These are phyloP conservation scores for Drosophila flavopinicola DNA, from an alignment of 2,888 invertebrate species.

Conservation along the genomic window DNA sequence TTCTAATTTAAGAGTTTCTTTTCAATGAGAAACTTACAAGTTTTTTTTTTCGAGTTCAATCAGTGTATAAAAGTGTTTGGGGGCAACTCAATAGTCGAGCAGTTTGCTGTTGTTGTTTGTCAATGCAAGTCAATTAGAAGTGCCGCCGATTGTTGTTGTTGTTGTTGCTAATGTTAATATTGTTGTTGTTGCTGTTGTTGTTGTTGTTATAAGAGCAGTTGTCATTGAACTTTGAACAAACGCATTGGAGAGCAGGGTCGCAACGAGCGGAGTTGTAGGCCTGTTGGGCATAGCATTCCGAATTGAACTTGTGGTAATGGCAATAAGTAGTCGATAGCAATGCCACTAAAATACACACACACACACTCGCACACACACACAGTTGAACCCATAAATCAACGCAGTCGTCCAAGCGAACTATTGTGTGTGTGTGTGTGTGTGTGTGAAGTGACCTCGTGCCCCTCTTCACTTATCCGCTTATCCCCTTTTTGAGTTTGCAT, in stretches of 20 bases:
- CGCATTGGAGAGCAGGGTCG: slow-evolving; percentile 9
- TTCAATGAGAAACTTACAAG: too few species aligned
- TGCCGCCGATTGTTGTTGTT: slow-evolving; percentile 16
- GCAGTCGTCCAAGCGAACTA: slow-evolving; percentile 44
- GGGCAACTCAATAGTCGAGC: too few species aligned
- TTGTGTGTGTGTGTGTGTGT: slow-evolving; percentile 27
- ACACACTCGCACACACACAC: background rate
- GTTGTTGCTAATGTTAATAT: slow-evolving; percentile 11
- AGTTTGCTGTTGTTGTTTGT: slow-evolving; percentile 22
- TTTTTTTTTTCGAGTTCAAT: too few species aligned
- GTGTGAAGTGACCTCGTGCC: slow-evolving; percentile 36
- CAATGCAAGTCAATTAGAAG: slow-evolving; percentile 62
- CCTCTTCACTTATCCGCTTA: slow-evolving; percentile 14
- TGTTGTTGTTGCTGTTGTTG: slow-evolving; percentile 18
- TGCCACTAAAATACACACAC: slow-evolving; percentile 17
- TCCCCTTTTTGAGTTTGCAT: slow-evolving; percentile 1
- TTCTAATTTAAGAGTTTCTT: too few species aligned
- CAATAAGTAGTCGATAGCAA: slow-evolving; percentile 35
- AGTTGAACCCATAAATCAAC: slow-evolving; percentile 62
- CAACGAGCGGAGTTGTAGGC: slow-evolving; percentile 1
- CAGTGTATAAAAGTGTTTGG: too few species aligned
- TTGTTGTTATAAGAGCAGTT: slow-evolving; percentile 40
- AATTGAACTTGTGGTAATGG: slow-evolving; percentile 48
- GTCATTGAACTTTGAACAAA: slow-evolving; percentile 68
- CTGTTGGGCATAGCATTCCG: slow-evolving; percentile 23